phyloP scores from a whole-genome alignment of 1,140 invertebrate species.

The Latrodectus geometricus region DNA sequence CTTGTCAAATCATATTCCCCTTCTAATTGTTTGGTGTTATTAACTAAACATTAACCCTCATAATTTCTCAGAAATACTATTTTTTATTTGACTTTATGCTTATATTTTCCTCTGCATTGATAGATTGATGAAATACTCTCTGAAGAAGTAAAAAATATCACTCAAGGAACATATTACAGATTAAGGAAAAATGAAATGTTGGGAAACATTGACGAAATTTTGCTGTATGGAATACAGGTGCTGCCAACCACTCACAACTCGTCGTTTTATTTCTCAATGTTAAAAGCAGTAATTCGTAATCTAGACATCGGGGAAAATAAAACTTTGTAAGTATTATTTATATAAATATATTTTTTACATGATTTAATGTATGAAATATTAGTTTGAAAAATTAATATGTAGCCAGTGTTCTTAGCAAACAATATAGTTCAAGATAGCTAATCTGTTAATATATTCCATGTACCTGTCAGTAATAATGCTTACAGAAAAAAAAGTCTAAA shows the following conservation, averaged over 20 bases:
- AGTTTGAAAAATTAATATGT: not conserved
- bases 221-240: slow-evolving; percentile 10
- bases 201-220: not conserved
- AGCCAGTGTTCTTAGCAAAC: too few relatives aligned
- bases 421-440: too few relatives aligned
- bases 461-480: too few relatives aligned
- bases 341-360: too few relatives aligned
- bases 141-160: not conserved
- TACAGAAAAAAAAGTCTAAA: too few relatives aligned
- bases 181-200: slow-evolving; percentile 12
- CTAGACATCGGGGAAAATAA: not conserved
- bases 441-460: too few relatives aligned
- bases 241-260: not conserved
- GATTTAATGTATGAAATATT: not conserved
- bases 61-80: too few relatives aligned
- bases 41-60: too few relatives aligned
- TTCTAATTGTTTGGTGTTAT: too few relatives aligned
- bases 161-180: not conserved
- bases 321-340: not conserved
- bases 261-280: slow-evolving; percentile 26
- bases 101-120: not conserved
- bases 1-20: too few relatives aligned
- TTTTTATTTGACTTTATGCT: too few relatives aligned
- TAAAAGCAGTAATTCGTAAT: slow-evolving; percentile 19
- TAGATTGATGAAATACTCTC: slow-evolving; percentile 20